These are phyloP conservation scores for Napeogenes sylphis DNA, from an alignment of 2,888 invertebrate genomes.

Conservation along the genomic window DNA sequence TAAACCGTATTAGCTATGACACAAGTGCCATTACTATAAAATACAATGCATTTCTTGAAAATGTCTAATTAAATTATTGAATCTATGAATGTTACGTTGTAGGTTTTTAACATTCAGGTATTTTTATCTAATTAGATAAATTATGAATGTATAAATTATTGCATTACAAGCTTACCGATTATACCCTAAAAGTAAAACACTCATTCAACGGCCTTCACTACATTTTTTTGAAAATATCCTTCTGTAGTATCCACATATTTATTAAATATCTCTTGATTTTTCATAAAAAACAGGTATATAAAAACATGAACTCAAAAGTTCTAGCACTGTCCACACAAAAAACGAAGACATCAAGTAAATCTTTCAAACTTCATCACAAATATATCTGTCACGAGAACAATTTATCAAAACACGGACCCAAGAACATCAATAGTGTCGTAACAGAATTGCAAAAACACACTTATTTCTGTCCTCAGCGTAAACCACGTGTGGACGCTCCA, in stretches of 20 bases:
- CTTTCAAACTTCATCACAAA: conserved; percentile 13
- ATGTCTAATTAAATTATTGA: conserved; percentile 6
- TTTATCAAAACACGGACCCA: conserved; percentile 26
- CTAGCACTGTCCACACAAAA: background rate
- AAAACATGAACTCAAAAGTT: background rate
- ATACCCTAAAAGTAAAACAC: conserved; percentile 26
- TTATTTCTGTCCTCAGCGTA: conserved; percentile 22
- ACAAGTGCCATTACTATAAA: background rate
- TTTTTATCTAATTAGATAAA: background rate
- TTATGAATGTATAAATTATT: background rate
- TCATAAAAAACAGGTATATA: background rate
- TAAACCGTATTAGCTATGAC: background rate
- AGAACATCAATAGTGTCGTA: conserved; percentile 28
- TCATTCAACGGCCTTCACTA: conserved; percentile 27
- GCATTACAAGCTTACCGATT: conserved; percentile 24
- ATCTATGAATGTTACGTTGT: conserved; percentile 4
- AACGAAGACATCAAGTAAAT: conserved; percentile 10
- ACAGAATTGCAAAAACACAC: conserved; percentile 28
- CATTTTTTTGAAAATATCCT: conserved; percentile 21
- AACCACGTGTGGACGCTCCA: conserved; percentile 40
- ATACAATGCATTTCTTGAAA: conserved; percentile 1
- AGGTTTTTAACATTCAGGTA: background rate
- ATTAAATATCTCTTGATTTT: background rate
- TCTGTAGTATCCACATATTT: conserved; percentile 8
- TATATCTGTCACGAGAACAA: conserved; percentile 28